Evolutionary conservation across 2,888 invertebrate species (phyloP).

Genomic region (Pollenia angustigena): DNA sequence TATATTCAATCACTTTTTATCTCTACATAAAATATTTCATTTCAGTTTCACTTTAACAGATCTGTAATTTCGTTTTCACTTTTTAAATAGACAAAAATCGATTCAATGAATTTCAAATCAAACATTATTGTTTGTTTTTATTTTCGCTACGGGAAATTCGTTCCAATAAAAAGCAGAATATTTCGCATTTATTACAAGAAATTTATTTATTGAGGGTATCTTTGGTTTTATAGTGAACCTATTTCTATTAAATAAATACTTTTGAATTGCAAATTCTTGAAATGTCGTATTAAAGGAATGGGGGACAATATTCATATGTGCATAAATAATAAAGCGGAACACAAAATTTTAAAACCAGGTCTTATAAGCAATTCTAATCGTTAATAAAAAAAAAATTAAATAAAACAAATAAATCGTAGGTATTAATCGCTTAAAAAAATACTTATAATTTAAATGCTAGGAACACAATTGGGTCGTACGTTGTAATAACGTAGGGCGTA

Average conservation of each 20-base stretch:
- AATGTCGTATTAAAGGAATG: conserved; percentile 5
- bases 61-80: neutral
- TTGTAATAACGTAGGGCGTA: too few species aligned
- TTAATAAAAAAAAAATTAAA: neutral
- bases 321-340: conserved; percentile 44
- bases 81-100: neutral
- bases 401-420: conserved; percentile 47
- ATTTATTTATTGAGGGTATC: neutral
- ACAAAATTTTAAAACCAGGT: conserved; percentile 34
- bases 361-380: conserved; percentile 48
- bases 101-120: conserved; percentile 11
- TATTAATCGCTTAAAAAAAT: neutral
- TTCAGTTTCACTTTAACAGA: neutral
- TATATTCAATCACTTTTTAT: too few species aligned
- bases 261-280: conserved; percentile 62
- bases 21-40: too few species aligned
- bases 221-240: neutral
- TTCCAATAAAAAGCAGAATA: conserved; percentile 37
- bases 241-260: conserved; percentile 45
- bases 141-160: neutral
- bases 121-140: neutral
- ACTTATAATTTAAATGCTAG: too few species aligned
- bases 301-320: conserved; percentile 34
- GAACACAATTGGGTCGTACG: too few species aligned
- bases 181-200: conserved; percentile 32